A percentile compares a stretch with the other conserved stretches of the same genome.
Conservation (phyloP, 2,797 vertebrate species). For the Malurus splendens region DNA sequence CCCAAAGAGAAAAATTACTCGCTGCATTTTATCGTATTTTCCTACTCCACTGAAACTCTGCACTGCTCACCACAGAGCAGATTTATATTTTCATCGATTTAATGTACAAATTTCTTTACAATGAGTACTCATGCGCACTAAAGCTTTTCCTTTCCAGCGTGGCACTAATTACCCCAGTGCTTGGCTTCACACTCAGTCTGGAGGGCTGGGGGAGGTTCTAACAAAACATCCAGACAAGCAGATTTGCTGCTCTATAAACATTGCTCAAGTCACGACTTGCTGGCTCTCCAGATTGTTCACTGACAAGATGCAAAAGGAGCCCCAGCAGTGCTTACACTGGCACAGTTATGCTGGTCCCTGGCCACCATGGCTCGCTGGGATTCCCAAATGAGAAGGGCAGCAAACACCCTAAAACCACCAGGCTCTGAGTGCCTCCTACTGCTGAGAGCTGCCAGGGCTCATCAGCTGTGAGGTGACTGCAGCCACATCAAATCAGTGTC, state of each 20-base stretch:
- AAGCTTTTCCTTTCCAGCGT: neutral
- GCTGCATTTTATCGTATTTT: neutral
- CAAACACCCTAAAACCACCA: neutral
- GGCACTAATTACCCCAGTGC: neutral
- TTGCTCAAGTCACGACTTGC: neutral
- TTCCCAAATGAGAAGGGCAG: neutral
- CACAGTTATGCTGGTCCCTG: neutral
- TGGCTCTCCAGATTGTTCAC: neutral
- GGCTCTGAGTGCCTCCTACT: neutral
- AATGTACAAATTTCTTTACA: neutral
- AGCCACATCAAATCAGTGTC: neutral
- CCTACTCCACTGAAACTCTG: neutral
- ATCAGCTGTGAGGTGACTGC: neutral
- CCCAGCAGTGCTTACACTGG: neutral
- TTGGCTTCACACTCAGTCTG: fast-evolving
- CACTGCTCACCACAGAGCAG: neutral
- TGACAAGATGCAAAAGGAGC: neutral
- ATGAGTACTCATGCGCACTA: neutral
- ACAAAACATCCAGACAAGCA: neutral
- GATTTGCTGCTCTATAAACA: neutral
- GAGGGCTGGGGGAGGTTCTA: neutral
- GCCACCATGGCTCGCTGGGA: neutral
- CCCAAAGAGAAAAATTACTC: neutral
- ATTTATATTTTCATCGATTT: neutral
- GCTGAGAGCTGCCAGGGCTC: neutral